Base-by-base conservation (phyloP, 2,888 invertebrate genomes). In the Pachydiplax longipennis region DNA sequence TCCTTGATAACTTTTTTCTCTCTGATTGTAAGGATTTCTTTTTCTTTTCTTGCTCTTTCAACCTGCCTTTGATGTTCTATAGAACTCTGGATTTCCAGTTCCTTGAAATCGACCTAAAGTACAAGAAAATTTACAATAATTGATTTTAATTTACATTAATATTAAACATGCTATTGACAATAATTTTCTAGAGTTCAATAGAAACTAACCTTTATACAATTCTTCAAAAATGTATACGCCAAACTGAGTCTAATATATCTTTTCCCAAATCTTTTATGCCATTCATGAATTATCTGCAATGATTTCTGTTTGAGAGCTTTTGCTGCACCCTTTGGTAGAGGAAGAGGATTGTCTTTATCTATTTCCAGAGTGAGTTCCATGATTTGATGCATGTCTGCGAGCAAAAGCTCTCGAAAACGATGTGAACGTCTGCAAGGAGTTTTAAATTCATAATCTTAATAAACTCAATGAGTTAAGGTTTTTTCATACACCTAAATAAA, bases 321-420 rank as follows among this genome's bases (percentile, higher is more conserved):
- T 2, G 95, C 95, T 22, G 93, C 94, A 90, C 93, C 91, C 91
- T 93, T 93, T 4, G 95, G 95, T 65, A 94, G 94, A 2, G 95
- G 95, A n/a, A 95, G 93, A 25, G 94, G 94, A 35, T 93, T 93
- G 3, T 94, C 93, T 35, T 93, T 92, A 91, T 95, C 93, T 25
- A 93, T 94, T 91, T 94, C 95, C 22, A 94, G 93, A 25, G 95
- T 94, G 22, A 95, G 92, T 91, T 94, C 94, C 90, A 95, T 92
- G 91, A 95, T 94, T 0, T 92, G 91, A 81, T 95, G 94, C 91
- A 95, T 94, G 91, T 95, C 93, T 90, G 94, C 94, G 4, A 95
- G 93, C 25, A 95, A 93, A 10, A 94, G 92, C 91, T 94, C 94
- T 91, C 95, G 93, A 91, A 95, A 95, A 48, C 92, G 92, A 92